These are phyloP conservation scores for Parambassis ranga DNA, from an alignment of 2,797 vertebrate genomes.

Conservation along the genomic window DNA sequence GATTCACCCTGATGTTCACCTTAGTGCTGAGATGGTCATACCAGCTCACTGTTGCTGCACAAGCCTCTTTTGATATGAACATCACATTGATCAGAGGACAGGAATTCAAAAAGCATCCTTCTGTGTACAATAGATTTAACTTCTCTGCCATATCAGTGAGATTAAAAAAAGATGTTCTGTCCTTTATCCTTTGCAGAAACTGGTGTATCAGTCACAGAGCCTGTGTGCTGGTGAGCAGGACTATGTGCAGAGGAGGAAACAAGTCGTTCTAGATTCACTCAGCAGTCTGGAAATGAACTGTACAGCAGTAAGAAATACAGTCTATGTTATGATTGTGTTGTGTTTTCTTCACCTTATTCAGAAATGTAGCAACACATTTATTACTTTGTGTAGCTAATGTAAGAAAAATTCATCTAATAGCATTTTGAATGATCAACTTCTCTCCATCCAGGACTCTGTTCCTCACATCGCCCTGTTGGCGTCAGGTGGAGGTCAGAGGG, in stretches of 20 bases:
- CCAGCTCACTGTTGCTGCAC: no score
- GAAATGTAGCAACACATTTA: no score
- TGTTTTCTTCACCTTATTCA: background rate
- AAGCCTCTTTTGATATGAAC: no score
- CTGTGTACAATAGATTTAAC: background rate
- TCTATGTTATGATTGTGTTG: background rate
- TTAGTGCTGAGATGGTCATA: no score
- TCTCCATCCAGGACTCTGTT: slow-evolving; percentile 43
- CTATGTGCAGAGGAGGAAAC: slow-evolving; percentile 52
- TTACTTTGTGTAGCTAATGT: no score
- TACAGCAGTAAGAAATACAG: slow-evolving; percentile 26
- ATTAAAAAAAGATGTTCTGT: background rate
- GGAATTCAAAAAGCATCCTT: no score
- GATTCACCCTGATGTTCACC: no score
- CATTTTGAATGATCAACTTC: background rate
- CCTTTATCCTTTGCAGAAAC: slow-evolving; percentile 19
- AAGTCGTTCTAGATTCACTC: slow-evolving; percentile 36
- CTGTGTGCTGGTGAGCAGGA: slow-evolving; percentile 55
- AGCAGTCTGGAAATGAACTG: slow-evolving; percentile 37
- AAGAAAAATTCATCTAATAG: no score
- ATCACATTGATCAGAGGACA: no score
- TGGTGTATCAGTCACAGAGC: slow-evolving; percentile 8
- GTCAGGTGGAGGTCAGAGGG: slow-evolving; percentile 69
- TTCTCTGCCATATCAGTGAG: background rate
- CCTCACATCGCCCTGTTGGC: slow-evolving; percentile 60